Base-by-base conservation (phyloP, 2,888 invertebrate genomes). In the Lithophane socia region DNA sequence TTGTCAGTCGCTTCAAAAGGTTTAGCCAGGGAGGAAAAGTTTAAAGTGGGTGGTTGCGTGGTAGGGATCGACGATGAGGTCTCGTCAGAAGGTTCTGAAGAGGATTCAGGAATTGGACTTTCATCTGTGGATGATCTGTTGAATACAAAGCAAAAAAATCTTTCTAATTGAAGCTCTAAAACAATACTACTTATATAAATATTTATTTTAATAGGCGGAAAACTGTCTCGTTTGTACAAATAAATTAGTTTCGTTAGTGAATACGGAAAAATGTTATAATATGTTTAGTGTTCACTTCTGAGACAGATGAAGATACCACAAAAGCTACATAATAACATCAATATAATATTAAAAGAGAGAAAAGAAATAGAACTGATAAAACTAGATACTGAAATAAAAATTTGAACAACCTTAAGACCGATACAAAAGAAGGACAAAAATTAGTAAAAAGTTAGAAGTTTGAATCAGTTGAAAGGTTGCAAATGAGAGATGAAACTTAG, bases 41-140 rank as follows among this genome's bases (percentile, higher is more conserved):
- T 95, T 83, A 96, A 94, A 79, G 91, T 73, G 80, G 92, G 86
- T 82, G 94, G 90, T 85, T 92, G 87, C 76, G 91, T 90, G 79
- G 93, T 92, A 86, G 94, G 89, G 88, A 91, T 90, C 75, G 89
- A 87, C 90, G 93, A 92, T 90, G 91, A 92, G 83, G 93, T 89
- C 80, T 92, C 92, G 85, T 94, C 88, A 92, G 90, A 89, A 89
- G 97, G 96, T 87, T 95, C 96, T 94, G 90, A 95, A 84, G 96
- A 91, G 92, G 95, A 91, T 89, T 92, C 91, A 86, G 96, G 93
- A 90, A 90, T 93, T 90, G 94, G 94, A 94, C 91, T 96, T 94
- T 96, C 96, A 94, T 96, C 96, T 93, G 96, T 94, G 91, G 97
- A 95, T 94, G 95, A 97, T 97, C 97, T 97, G 97, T 96, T 95